Evolutionary conservation across 1,140 invertebrate genomes (phyloP).

Genomic region (Plodia interpunctella): DNA sequence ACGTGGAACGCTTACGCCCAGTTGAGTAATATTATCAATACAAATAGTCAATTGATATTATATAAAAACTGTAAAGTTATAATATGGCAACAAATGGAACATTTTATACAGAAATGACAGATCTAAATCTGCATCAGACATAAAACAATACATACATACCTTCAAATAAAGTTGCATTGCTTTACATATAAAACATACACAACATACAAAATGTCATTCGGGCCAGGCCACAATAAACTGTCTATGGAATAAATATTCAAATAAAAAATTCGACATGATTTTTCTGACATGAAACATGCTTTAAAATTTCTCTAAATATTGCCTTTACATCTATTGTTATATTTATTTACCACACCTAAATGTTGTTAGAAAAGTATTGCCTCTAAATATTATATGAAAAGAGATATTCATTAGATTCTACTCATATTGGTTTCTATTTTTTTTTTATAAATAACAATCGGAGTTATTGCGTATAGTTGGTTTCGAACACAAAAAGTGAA

Average conservation of each 20-base stretch:
- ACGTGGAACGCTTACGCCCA: background rate
- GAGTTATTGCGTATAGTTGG: conserved; percentile 44
- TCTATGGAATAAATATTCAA: conserved; percentile 44
- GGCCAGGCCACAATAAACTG: conserved; percentile 45
- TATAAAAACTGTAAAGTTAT: background rate
- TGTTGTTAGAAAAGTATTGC: conserved; percentile 72
- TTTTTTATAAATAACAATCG: conserved; percentile 54
- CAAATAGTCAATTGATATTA: conserved; percentile 3
- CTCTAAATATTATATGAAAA: conserved; percentile 65
- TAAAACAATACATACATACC: conserved; percentile 22
- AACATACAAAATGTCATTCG: conserved; percentile 49
- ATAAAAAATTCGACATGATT: conserved; percentile 50
- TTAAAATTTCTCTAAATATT: conserved; percentile 64
- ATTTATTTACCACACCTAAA: conserved; percentile 61
- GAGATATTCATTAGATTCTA: conserved; percentile 59
- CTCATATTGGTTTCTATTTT: conserved; percentile 54
- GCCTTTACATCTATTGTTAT: conserved; percentile 65
- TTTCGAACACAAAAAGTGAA: conserved; percentile 40
- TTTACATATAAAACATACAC: conserved; percentile 58
- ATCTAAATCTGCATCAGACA: conserved; percentile 69
- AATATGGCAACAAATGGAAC: conserved; percentile 29
- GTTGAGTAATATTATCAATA: background rate
- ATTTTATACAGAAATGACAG: conserved; percentile 13
- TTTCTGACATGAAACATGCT: conserved; percentile 44
- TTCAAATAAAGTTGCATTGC: conserved; percentile 55